These are phyloP conservation scores for Epistrophe grossulariae DNA, from an alignment of 2,888 invertebrate genomes.

Conservation along the genomic window DNA sequence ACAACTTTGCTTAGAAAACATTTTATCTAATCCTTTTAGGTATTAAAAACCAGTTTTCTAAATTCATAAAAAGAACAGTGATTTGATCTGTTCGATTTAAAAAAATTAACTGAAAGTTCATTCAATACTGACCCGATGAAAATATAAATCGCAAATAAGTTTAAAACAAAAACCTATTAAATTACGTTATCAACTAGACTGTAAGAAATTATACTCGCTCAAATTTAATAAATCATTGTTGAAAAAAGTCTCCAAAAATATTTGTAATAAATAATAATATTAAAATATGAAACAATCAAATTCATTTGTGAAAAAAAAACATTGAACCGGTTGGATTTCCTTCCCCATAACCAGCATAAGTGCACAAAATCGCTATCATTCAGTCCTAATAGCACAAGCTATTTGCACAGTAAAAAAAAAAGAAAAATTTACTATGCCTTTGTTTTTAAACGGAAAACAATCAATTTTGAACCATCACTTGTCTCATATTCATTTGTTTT, in stretches of 20 bases:
- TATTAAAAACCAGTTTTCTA: too few species aligned
- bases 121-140: too few species aligned
- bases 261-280: background rate
- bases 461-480: conserved; percentile 2
- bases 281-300: background rate
- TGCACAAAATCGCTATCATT: conserved; percentile 33
- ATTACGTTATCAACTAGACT: too few species aligned
- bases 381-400: conserved; percentile 33
- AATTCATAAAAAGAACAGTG: too few species aligned
- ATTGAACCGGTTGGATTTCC: background rate
- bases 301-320: background rate
- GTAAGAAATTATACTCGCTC: background rate
- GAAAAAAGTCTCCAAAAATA: background rate
- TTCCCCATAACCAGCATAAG: background rate
- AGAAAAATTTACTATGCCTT: background rate
- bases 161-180: too few species aligned
- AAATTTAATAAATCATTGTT: background rate
- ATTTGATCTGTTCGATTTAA: too few species aligned
- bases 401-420: background rate
- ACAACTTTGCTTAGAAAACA: too few species aligned
- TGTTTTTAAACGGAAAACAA: conserved; percentile 3
- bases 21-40: too few species aligned
- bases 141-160: too few species aligned
- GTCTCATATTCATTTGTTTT: conserved; percentile 49
- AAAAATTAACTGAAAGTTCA: too few species aligned